Conservation (phyloP, 2,888 invertebrate genomes). For the Melanchra persicariae region DNA sequence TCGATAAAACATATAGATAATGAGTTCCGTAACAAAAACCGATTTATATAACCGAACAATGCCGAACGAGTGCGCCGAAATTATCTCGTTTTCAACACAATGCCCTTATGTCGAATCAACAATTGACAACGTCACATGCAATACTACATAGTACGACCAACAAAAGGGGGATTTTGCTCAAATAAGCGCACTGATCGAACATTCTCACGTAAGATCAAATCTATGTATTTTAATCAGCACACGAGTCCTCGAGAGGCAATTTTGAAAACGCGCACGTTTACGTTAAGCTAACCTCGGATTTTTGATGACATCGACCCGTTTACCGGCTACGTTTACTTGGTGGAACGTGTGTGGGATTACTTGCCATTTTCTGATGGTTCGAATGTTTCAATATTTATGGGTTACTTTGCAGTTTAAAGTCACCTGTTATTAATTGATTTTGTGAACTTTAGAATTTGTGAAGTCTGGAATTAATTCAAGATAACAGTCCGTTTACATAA, state of each 20-base stretch:
- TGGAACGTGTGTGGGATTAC: constrained; percentile 59
- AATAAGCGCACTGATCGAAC: constrained; percentile 61
- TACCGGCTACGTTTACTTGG: constrained; percentile 59
- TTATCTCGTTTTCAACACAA: constrained; percentile 78
- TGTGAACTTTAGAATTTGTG: not conserved
- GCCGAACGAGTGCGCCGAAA: constrained; percentile 69
- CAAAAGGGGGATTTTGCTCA: constrained; percentile 58
- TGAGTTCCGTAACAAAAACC: constrained; percentile 51
- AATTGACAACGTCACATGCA: constrained; percentile 75
- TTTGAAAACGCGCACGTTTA: constrained; percentile 70
- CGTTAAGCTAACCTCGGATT: constrained; percentile 65
- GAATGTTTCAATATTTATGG: constrained; percentile 55
- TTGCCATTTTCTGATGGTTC: constrained; percentile 55
- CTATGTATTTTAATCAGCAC: constrained; percentile 81
- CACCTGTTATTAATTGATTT: not conserved
- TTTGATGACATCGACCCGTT: constrained; percentile 62
- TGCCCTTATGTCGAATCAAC: constrained; percentile 74
- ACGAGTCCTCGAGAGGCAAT: constrained; percentile 73
- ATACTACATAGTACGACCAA: constrained; percentile 40
- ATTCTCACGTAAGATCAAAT: constrained; percentile 73
- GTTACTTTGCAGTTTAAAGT: constrained; percentile 10
- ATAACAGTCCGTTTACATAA: constrained; percentile 11
- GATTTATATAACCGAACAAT: constrained; percentile 66
- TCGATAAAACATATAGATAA: constrained; percentile 45
- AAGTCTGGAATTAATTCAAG: constrained; percentile 4